Conservation (phyloP, 2,113 vertebrate species). For the Sturnus vulgaris region DNA sequence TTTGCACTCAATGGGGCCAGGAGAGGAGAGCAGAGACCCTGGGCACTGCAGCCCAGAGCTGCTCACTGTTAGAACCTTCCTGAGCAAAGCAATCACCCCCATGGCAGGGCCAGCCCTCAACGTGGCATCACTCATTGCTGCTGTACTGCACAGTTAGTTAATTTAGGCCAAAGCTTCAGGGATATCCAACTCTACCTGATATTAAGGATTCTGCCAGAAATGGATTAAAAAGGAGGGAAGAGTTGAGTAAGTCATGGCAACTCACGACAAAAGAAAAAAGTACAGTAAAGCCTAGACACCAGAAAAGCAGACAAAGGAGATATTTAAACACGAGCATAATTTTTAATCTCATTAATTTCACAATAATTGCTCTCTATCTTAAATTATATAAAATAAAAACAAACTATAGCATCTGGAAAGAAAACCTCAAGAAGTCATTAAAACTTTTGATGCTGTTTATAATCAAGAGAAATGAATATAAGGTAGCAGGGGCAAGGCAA, state of each 20-base stretch:
- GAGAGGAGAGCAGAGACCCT: rapidly evolving
- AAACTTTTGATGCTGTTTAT: neutral
- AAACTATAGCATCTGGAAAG: neutral
- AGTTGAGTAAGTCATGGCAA: neutral
- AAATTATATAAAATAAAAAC: neutral
- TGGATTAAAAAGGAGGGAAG: neutral
- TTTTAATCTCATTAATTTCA: neutral
- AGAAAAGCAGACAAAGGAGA: neutral
- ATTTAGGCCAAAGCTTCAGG: neutral
- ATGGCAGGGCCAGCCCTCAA: neutral
- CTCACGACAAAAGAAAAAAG: neutral
- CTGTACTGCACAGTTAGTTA: neutral
- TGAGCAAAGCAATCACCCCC: neutral
- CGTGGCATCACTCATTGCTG: rapidly evolving
- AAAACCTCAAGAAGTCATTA: neutral
- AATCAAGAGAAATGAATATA: neutral
- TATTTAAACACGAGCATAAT: neutral
- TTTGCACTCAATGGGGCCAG: rapidly evolving
- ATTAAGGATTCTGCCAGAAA: neutral
- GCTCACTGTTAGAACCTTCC: neutral
- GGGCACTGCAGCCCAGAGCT: neutral
- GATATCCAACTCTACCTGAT: neutral
- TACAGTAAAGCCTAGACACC: neutral
- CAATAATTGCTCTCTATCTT: neutral
- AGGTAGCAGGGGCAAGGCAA: neutral